phyloP scores from a whole-genome alignment of 2,113 vertebrate genomes.

The Pterocles orientalis region DNA sequence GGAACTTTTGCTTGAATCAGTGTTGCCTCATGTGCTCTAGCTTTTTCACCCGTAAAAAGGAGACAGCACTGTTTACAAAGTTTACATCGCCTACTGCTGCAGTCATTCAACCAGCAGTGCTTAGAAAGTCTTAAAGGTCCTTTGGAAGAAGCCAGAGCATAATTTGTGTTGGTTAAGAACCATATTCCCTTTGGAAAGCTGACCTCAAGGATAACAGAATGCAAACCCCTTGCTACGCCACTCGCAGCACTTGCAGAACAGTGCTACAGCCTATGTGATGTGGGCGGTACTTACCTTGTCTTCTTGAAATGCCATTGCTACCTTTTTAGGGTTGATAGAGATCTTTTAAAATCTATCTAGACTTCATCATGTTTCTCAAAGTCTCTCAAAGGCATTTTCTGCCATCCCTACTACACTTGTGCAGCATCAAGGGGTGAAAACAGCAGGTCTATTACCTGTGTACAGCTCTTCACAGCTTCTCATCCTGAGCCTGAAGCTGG shows the following conservation, averaged over 20 bases:
- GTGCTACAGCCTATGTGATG: neutral
- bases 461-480: constrained; percentile 15
- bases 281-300: neutral
- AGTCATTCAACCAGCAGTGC: neutral
- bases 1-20: neutral
- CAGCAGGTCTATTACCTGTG: neutral
- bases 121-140: neutral
- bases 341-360: neutral
- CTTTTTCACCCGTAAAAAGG: neutral
- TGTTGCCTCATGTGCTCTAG: neutral
- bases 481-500: neutral
- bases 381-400: neutral
- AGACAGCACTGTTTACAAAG: neutral
- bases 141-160: neutral
- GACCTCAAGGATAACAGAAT: neutral
- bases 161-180: neutral
- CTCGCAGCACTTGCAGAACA: neutral
- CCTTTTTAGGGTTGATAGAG: neutral
- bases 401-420: neutral
- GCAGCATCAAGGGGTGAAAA: neutral
- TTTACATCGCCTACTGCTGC: neutral
- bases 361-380: neutral
- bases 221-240: neutral
- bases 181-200: neutral
- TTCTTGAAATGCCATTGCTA: neutral